Base-by-base conservation (phyloP, 2,888 invertebrate genomes). In the Tachina lurida region DNA sequence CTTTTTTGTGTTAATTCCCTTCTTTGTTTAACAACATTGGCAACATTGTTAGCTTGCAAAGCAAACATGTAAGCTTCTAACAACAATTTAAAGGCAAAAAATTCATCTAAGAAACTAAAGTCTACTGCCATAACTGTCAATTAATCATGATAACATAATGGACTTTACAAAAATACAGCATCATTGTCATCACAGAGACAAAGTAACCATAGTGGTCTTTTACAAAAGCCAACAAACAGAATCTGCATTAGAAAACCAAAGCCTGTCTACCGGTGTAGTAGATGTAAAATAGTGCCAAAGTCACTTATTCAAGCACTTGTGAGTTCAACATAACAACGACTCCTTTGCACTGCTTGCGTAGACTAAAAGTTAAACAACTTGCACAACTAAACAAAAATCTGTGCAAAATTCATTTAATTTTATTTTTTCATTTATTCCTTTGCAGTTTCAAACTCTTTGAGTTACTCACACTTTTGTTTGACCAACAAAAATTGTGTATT, bases 71-170 rank as follows among this genome's bases (percentile, higher is more conserved):
- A 10, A 49, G 49, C 49, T 49, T n/a, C 12, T 10, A 31, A 10
- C 9, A 49, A 52, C 0, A 49, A 5, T 10, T 2, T 9, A n/a
- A 17, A 73, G 2, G 8, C 3, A 60, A 22, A 70, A 52, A 58
- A 22, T 45, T n/a, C 22, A 13, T 49, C 15, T 41, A 22, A 73
- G 49, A 19, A 79, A 58, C 49, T 60, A 58, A 67, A 60, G 74
- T 75, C 63, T 56, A 56, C 47, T 71, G 22, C 17, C 49, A 49
- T 65, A 82, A 82, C 62, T 84, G 84, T 77, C 77, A 84, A 84
- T 84, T 77, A 74, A 77, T 81, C 77, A 74, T 77, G 77, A 77
- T 74, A 56, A 54, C 62, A 77, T 63, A 81, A 84, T 74, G 74
- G 67, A 78, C 58, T 68, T 45, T 54, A 13, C 43, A 74, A 68